Base-by-base conservation (phyloP, 2,888 invertebrate genomes). In the Dioctria linearis region DNA sequence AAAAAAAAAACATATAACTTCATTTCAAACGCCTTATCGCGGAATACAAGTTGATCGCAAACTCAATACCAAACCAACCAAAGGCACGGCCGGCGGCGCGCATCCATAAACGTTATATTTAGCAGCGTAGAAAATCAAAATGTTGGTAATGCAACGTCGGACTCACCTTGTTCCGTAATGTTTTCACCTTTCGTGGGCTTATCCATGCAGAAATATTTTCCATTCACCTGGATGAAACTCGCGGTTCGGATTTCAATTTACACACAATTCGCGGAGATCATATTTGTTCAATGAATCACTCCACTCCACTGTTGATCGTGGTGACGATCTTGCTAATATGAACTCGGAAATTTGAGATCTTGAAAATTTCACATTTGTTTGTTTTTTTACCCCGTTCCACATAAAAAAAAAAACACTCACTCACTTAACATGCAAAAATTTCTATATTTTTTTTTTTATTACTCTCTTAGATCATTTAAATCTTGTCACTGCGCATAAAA, bases 141-240 rank as follows among this genome's bases (percentile, higher is more conserved):
- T 65, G 39, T 67, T 25, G 54, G 54, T 57, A 11, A 4, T 42
- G n/a, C 46, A 13, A 5, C 13, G 25, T 42, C 6, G 37, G 25
- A 43, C 43, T 13, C 40, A 57, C 59, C 40, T 73, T 69, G 43
- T 11, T 39, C 40, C n/a, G 11, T 51, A 51, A 69, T 73, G 25
- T 5, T 49, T 67, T 67, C 39, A 57, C 39, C 57, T 5, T 25
- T 54, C 11, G 11, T 54, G 54, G 54, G 54, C 2, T 43, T n/a
- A 39, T 57, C 54, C 57, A 54, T 57, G 73, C 42, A 51, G 39
- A 57, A 40, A 73, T 40, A 40, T 42, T 42, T 40, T 73, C 73
- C 73, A 73, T 73, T 73, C 73, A 73, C 59, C 73, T 73, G 73
- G 13, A 73, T 57, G 54, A 51, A 57, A 9, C 42, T 59, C 51